Evolutionary conservation across 2,113 vertebrate species (phyloP).

Genomic region (Catharus bicknelli): DNA sequence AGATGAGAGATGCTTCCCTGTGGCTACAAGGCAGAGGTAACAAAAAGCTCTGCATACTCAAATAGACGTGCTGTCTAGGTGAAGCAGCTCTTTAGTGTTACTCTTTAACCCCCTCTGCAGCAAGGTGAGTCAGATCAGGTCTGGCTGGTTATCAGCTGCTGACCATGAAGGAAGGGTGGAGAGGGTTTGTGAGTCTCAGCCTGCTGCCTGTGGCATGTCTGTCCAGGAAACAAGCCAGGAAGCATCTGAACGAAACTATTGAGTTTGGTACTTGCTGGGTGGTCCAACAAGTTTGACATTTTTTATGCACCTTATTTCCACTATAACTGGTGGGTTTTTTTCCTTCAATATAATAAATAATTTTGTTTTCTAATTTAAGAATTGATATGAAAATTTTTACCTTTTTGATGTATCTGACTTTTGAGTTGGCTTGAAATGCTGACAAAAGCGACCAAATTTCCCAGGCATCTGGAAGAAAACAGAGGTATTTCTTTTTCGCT

Average conservation of each 20-base stretch:
- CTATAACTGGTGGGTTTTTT: not conserved
- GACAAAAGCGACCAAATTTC: not conserved
- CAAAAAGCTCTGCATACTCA: not conserved
- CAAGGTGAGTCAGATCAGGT: not conserved
- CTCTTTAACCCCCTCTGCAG: not conserved
- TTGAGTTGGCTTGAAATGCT: not conserved
- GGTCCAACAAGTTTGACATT: conserved; percentile 4
- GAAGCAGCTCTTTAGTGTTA: not conserved
- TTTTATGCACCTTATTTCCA: conserved; percentile 7
- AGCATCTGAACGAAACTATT: not conserved
- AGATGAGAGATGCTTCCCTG: not conserved
- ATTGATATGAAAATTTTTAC: not conserved
- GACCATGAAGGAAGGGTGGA: not conserved
- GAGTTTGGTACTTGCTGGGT: conserved; percentile 26
- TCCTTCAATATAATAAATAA: not conserved
- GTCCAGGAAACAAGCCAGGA: conserved; percentile 39
- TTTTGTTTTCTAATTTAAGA: not conserved
- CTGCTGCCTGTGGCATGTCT: not conserved
- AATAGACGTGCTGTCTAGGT: not conserved
- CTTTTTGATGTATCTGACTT: not conserved
- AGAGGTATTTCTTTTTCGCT: not conserved
- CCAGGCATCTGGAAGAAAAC: not conserved
- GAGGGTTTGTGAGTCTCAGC: not conserved
- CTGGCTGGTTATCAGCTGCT: conserved; percentile 22
- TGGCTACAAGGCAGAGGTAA: not conserved